These are phyloP conservation scores for Zeugodacus cucurbitae DNA, from an alignment of 1,140 invertebrate species.

Conservation along the genomic window DNA sequence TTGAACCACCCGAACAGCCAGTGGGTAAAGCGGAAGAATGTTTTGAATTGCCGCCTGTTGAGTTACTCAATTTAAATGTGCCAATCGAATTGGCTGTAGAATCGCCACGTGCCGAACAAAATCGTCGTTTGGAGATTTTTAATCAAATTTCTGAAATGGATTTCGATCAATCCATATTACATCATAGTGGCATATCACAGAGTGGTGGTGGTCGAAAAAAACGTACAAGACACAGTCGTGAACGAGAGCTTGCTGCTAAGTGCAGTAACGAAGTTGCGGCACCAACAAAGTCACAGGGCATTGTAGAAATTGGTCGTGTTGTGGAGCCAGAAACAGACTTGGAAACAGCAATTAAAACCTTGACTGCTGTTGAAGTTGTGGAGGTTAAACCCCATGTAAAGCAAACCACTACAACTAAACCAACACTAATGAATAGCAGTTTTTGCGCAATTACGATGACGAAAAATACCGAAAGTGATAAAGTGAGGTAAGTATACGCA, in stretches of 20 bases:
- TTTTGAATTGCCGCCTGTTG: slow-evolving; percentile 66
- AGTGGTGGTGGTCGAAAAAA: slow-evolving; percentile 36
- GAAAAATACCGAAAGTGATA: not conserved
- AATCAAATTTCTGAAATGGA: slow-evolving; percentile 61
- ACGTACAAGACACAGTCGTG: slow-evolving; percentile 24
- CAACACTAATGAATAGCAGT: slow-evolving; percentile 60
- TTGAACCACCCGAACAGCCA: slow-evolving; percentile 50
- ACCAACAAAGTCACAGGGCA: slow-evolving; percentile 45
- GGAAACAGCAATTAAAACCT: not conserved
- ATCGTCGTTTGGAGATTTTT: slow-evolving; percentile 62
- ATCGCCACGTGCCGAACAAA: slow-evolving; percentile 58
- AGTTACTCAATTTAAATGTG: slow-evolving; percentile 66
- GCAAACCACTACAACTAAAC: slow-evolving; percentile 48
- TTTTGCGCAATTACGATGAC: slow-evolving; percentile 51
- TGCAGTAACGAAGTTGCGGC: not conserved
- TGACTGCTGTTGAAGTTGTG: not conserved
- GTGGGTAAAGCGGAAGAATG: slow-evolving; percentile 69
- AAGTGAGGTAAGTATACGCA: not conserved
- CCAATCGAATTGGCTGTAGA: slow-evolving; percentile 65
- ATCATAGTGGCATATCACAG: slow-evolving; percentile 48
- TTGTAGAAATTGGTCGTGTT: slow-evolving; percentile 61
- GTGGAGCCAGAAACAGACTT: slow-evolving; percentile 7
- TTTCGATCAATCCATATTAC: slow-evolving; percentile 60
- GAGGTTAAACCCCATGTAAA: not conserved
- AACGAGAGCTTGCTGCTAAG: not conserved